Evolutionary conservation across 2,113 vertebrate genomes (phyloP).

Genomic region (human): GRCh38 chr2:83882501-83883000

Average conservation of each 20-base stretch:
- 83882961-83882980: background rate
- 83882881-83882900: background rate
- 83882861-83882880: background rate
- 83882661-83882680: background rate
- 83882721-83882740: background rate
- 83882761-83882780: background rate
- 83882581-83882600: background rate
- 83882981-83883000: background rate
- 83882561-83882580: slow-evolving; percentile 14
- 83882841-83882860: background rate
- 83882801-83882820: background rate
- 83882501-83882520: slow-evolving; percentile 9
- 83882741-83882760: background rate
- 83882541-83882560: slow-evolving; percentile 40
- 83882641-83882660: background rate
- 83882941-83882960: background rate
- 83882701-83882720: background rate
- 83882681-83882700: background rate
- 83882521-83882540: background rate
- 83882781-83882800: background rate
- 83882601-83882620: background rate
- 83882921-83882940: background rate
- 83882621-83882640: background rate
- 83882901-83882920: background rate
- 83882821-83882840: background rate